phyloP scores from a whole-genome alignment of 2,113 vertebrate species.

The Peucedramus taeniatus region DNA sequence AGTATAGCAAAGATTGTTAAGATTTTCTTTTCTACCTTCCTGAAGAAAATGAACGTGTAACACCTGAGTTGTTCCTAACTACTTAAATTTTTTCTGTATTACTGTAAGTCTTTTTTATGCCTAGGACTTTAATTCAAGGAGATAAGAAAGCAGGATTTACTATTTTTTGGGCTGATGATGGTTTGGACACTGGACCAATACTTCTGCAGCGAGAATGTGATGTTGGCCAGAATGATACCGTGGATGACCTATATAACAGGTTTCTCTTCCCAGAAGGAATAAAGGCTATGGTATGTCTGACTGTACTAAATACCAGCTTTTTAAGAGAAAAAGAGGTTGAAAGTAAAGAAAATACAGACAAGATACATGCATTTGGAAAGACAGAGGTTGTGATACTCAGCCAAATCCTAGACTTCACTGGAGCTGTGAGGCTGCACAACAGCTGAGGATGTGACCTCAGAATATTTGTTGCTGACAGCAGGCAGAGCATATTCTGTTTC shows the following conservation, averaged over 20 bases:
- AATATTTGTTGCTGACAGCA: neutral
- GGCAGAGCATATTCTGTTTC: neutral
- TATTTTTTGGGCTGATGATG: constrained; percentile 96
- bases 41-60: neutral
- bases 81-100: neutral
- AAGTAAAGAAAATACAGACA: neutral
- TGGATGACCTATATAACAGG: constrained; percentile 91
- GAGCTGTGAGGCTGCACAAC: neutral
- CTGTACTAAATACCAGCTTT: neutral
- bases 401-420: neutral
- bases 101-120: neutral
- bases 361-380: neutral
- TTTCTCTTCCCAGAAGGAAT: constrained; percentile 97
- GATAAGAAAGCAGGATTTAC: constrained; percentile 92
- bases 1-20: neutral
- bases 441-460: neutral
- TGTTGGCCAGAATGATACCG: constrained; percentile 87
- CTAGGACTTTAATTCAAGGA: constrained; percentile 94
- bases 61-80: neutral
- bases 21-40: neutral
- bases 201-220: constrained; percentile 89
- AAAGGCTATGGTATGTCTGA: constrained; percentile 88
- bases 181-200: constrained; percentile 94
- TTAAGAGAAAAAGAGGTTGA: neutral
- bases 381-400: neutral